Percentiles rank a stretch among this genome's conserved stretches.
Conservation (phyloP, 2,888 invertebrate genomes). For the Theristus sp. region DNA sequence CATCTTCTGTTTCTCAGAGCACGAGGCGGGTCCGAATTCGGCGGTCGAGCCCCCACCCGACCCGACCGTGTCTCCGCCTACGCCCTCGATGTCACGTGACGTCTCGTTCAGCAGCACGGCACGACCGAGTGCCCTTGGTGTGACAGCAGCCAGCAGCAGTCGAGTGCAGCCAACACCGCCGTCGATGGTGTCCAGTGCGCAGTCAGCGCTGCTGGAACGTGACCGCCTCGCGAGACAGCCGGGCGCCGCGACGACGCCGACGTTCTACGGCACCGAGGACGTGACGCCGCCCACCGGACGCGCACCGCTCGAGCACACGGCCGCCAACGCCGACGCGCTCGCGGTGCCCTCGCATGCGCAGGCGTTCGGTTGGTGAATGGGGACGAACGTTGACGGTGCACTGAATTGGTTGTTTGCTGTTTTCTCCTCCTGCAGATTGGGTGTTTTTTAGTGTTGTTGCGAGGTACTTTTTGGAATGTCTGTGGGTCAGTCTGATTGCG, state of each 20-base stretch:
- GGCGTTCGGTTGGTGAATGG: too few species aligned
- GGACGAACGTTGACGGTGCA: too few species aligned
- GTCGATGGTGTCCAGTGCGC: background rate
- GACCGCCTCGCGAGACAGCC: too few species aligned
- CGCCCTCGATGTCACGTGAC: background rate
- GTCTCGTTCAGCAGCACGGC: background rate
- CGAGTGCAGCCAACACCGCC: background rate
- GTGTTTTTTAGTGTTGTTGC: too few species aligned
- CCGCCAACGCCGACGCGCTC: background rate
- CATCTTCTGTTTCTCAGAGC: background rate
- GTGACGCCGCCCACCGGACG: background rate
- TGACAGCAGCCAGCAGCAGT: too few species aligned
- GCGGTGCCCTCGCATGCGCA: too few species aligned
- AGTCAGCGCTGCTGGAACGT: background rate
- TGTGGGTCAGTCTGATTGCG: too few species aligned
- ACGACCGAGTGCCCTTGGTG: too few species aligned
- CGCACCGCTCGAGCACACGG: background rate
- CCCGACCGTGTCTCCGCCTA: background rate
- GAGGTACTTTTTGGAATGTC: too few species aligned
- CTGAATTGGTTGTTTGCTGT: too few species aligned
- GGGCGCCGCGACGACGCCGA: too few species aligned
- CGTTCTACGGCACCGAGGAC: constrained; percentile 29
- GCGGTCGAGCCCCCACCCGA: constrained; percentile 35
- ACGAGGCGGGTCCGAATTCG: background rate
- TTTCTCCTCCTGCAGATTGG: too few species aligned